Evolutionary conservation across 2,797 vertebrate genomes (phyloP), one percentile per base, ranked within the genome.

Genomic region (Harpagifer antarcticus): DNA sequence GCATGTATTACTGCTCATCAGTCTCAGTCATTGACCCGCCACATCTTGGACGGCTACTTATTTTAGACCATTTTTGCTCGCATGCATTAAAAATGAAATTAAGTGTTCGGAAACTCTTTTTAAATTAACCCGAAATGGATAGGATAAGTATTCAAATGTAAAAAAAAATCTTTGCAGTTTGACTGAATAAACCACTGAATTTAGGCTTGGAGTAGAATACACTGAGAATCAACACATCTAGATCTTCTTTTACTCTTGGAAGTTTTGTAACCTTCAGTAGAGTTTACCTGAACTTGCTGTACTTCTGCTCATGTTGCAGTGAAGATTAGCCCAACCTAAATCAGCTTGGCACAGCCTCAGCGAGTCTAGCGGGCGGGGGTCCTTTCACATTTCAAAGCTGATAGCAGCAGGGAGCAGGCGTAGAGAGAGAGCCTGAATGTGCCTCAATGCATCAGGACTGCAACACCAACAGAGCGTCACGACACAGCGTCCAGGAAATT

Each of bases 401-500:
- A 88, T 84, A 84, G 69, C 53, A 23, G 62, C 63, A 71, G 84
- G 52, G 78, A 86, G 78, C 47, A 11, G 80, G 84, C 70, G 62
- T 83, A 81, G 82, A 83, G 72, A 90, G 76, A 75, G 65, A 84
- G 67, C 61, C 72, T 9, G 42, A 82, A 52, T 43, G 68, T 64
- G 69, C 57, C 56, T 82, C 72, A 71, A 70, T 85, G 89, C 88
- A 78, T 89, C 89, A 89, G 68, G 61, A 71, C 84, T 85, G 85
- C 87, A 87, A 88, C 84, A 76, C 23, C 75, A 59, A 71, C 73
- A 55, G 71, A 62, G 63, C 59, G 37, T 90, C 90, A 91, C 79
- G 78, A 91, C 84, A 45, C 82, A 40, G 42, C 68, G 68, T 86
- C 74, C 78, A 65, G 91, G 90, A 93, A 93, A 94, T 91, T 67